Percentiles rank a stretch among this genome's conserved stretches.
These are phyloP conservation scores for Agrilus cyanescens DNA, from an alignment of 2,888 invertebrate genomes.

Conservation along the genomic window DNA sequence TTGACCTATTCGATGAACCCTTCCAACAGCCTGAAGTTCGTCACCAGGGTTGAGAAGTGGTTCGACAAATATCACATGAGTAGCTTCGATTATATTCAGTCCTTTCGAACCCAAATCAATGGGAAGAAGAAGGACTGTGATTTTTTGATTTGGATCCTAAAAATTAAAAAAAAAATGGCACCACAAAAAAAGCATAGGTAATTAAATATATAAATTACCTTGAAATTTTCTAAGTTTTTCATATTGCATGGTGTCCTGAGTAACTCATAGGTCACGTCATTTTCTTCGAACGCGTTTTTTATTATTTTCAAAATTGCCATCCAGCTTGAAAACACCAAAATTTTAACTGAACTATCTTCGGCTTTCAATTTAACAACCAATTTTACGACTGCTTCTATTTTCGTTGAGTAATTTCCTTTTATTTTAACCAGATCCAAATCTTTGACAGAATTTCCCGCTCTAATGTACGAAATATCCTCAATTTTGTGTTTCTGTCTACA, in stretches of 20 bases:
- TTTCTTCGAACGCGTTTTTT: conserved; percentile 40
- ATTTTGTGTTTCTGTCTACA: conserved; percentile 43
- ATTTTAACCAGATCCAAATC: conserved; percentile 28
- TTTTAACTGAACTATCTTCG: conserved; percentile 47
- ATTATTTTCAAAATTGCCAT: conserved; percentile 40
- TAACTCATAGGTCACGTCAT: conserved; percentile 34
- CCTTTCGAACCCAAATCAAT: conserved; percentile 62
- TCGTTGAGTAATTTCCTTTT: conserved; percentile 57
- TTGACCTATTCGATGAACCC: conserved; percentile 71
- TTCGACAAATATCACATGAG: conserved; percentile 63
- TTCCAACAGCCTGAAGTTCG: conserved; percentile 65
- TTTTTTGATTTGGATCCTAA: conserved; percentile 31
- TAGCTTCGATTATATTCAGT: conserved; percentile 66
- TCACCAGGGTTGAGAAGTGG: conserved; percentile 61
- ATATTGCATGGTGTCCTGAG: conserved; percentile 16
- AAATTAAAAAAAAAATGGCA: conserved; percentile 6
- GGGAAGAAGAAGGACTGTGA: conserved; percentile 54
- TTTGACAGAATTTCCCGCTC: conserved; percentile 17
- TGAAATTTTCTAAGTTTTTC: conserved; percentile 39
- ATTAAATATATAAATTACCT: conserved; percentile 32
- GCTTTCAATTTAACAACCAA: conserved; percentile 42
- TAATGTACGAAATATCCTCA: conserved; percentile 40
- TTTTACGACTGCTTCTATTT: conserved; percentile 52
- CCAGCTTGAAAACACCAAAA: conserved; percentile 60
- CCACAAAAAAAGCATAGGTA: background rate